Percentiles rank a stretch among this genome's conserved stretches.
Evolutionary conservation across 2,113 vertebrate species (phyloP).

Genomic region (Monarcha castaneiventris): DNA sequence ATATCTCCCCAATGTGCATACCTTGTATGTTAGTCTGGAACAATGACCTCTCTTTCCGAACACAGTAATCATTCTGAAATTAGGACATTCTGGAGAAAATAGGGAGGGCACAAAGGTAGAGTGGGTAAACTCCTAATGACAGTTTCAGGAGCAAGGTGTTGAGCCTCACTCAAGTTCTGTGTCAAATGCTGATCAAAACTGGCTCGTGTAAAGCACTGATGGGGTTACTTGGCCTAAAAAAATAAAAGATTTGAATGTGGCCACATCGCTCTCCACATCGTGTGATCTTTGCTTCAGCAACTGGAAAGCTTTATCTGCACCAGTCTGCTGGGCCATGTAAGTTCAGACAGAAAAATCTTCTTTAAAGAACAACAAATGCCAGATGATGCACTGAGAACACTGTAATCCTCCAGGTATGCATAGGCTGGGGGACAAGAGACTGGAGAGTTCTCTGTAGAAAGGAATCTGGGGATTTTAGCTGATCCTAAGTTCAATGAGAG

Average conservation of each 20-base stretch:
- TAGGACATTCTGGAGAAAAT: neutral
- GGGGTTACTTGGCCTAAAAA: neutral
- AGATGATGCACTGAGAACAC: neutral
- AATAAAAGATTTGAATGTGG: neutral
- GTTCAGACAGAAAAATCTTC: neutral
- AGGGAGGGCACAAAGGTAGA: neutral
- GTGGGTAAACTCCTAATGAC: neutral
- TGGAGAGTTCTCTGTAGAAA: neutral
- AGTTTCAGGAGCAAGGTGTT: neutral
- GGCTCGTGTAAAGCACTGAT: neutral
- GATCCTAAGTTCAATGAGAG: neutral
- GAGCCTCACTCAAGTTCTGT: neutral
- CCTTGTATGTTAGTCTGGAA: neutral
- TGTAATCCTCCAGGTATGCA: accelerated
- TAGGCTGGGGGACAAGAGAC: neutral
- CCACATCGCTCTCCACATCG: neutral
- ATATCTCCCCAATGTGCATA: neutral
- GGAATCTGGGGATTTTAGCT: neutral
- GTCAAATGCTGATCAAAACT: neutral
- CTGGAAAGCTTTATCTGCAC: neutral
- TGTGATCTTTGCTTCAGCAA: neutral
- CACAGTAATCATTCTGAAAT: neutral
- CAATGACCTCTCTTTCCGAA: neutral
- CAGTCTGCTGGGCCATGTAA: neutral
- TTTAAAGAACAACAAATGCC: neutral